Evolutionary conservation across 2,113 vertebrate genomes (phyloP), one percentile per base, ranked within the genome.

Genomic region (Chamaetylas fuelleborni): DNA sequence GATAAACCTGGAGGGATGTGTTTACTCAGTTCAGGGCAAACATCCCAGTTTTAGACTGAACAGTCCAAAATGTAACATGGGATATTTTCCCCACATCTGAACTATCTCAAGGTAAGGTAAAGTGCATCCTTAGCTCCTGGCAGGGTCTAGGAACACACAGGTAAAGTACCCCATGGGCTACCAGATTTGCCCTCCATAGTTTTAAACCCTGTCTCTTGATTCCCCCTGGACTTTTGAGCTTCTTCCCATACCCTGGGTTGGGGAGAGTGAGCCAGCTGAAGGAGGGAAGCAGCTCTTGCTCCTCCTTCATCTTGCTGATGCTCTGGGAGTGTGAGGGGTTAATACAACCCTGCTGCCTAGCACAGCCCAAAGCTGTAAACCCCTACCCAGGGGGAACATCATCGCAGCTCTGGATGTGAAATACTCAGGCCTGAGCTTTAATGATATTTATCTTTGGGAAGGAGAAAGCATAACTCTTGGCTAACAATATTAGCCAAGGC

Each of bases 381-480:
- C 65, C 22, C 88, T 22, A 20, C 36, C 76, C 54, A 7, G 2
- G 43, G 88, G 79, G 61, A 87, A 4, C 26, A 34, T 31, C 51
- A 3, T 6, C 70, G 36, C 29, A 12, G 64, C 43, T 74, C 69
- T 58, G 89, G 82, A 86, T 79, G 43, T 54, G 54, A 94, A 76
- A 90, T 56, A 78, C 23, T 20, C 31, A 7, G 51, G 65, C 54
- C 84, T 91, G 73, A 85, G 81, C 48, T 89, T 48, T 74, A 69
- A 86, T 54, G 66, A 34, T 83, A n/a, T 88, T 85, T 82, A n/a
- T 92, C 81, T 91, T 73, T 57, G 76, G 53, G 77, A 81, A 76
- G 88, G 62, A 92, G 70, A 56, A 66, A 23, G 38, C 66, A 19
- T 82, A 87, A 91, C 81, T 96, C 81, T n/a, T 7, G 16, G 70